Evolutionary conservation across 2,797 vertebrate species (phyloP), one percentile per base, ranked within the genome.

Genomic region (Moxostoma hubbsi): DNA sequence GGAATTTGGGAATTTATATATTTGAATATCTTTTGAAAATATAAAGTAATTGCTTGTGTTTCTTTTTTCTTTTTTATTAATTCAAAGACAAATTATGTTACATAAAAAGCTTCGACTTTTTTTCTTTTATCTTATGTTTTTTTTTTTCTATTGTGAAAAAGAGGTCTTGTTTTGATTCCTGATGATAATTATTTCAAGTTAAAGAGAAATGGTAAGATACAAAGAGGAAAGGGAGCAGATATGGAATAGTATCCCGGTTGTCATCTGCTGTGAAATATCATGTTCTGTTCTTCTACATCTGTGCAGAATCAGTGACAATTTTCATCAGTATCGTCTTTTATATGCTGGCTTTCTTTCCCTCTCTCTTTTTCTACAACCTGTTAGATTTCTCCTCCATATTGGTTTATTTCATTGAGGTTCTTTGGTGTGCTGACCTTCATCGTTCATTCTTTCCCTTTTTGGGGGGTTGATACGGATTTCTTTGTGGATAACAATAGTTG

Each of bases 1-100:
- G 81, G 81, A 88, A 84, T 90, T 90, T 88, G 86, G 81, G 81
- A 88, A 84, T 90, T 90, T 88, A 73, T 89, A 88, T 90, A 88
- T 90, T 87, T 88, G 87, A 82, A 76, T 85, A 84, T 89, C 55
- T 51, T 83, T 87, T 86, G 81, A 81, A 65, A 85, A 77, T 73
- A 80, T 65, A 68, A 61, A 61, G 57, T 79, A 49, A 43, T 46
- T 36, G 54, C 45, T 73, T 63, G 68, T 78, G 58, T 63, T 13
- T 87, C 55, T 80, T n/a, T 18, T 18, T 18, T 18, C 1, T 58
- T 69, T 69, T 80, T 13, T 49, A 71, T 78, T 72, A 49, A 8
- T 55, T 49, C 46, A 43, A 43, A 57, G 55, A 71, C 63, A 5
- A 77, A 59, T 77, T 68, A 83, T 82, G 82, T 87, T 87, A 50